Conservation (phyloP, 2,797 vertebrate species). For the Halcyon badia region DNA sequence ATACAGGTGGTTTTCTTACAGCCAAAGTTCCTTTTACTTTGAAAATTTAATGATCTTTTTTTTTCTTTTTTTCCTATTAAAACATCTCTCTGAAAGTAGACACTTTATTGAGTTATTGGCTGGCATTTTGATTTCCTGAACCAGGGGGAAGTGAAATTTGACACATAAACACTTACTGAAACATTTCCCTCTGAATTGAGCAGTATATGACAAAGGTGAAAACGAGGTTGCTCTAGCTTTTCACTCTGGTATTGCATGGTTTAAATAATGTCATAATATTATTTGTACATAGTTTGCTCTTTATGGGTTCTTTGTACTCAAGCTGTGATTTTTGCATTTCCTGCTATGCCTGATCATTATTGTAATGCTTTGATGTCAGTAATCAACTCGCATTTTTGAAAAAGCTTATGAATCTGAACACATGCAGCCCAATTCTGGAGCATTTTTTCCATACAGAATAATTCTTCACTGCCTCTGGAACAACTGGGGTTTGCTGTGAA, state of each 20-base stretch:
- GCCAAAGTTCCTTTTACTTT: not conserved
- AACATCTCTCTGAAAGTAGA: not conserved
- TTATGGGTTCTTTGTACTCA: not conserved
- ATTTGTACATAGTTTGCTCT: not conserved
- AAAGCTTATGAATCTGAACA: not conserved
- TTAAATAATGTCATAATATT: not conserved
- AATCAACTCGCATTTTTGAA: not conserved
- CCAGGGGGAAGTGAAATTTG: not conserved
- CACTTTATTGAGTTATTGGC: not conserved
- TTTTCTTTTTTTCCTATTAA: not conserved
- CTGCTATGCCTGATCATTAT: not conserved
- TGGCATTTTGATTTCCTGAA: not conserved
- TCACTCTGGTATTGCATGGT: not conserved
- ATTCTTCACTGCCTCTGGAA: not conserved
- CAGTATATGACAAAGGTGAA: not conserved
- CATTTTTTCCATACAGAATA: not conserved
- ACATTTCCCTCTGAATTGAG: not conserved
- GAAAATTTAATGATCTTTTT: not conserved
- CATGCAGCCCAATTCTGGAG: not conserved
- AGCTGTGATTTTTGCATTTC: not conserved
- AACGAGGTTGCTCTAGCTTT: not conserved
- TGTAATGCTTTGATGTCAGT: not conserved
- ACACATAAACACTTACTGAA: not conserved
- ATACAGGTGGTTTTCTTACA: not conserved
- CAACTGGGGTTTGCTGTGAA: not conserved